Conservation (phyloP, 2,888 invertebrate genomes). For the Anticlea derivata region DNA sequence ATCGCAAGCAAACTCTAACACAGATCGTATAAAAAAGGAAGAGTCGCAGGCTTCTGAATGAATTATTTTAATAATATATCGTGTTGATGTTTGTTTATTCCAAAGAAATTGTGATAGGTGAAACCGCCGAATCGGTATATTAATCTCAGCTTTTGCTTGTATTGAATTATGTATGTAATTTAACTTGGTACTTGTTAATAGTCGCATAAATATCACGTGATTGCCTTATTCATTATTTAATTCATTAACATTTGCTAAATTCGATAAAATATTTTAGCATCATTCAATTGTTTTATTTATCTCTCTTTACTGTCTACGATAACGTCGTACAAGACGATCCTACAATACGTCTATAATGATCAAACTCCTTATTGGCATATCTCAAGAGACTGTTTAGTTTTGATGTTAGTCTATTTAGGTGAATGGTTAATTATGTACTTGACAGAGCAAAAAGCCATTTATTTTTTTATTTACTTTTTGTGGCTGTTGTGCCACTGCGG, state of each 20-base stretch:
- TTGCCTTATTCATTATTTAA: slow-evolving; percentile 81
- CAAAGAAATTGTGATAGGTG: slow-evolving; percentile 80
- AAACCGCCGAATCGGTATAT: slow-evolving; percentile 68
- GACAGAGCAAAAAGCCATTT: not conserved
- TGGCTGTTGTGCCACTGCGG: too few species aligned
- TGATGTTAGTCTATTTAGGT: not conserved
- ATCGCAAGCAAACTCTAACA: slow-evolving; percentile 43
- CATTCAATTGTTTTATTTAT: slow-evolving; percentile 46
- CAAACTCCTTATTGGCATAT: too few species aligned
- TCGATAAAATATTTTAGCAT: slow-evolving; percentile 81
- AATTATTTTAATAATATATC: slow-evolving; percentile 47
- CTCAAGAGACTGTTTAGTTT: too few species aligned
- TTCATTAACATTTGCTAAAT: slow-evolving; percentile 75
- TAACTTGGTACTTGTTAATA: slow-evolving; percentile 69
- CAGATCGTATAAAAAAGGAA: slow-evolving; percentile 40
- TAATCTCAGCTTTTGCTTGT: slow-evolving; percentile 79
- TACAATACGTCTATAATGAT: too few species aligned
- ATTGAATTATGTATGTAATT: slow-evolving; percentile 64
- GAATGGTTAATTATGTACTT: not conserved
- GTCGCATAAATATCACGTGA: slow-evolving; percentile 77
- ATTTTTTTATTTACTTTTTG: too few species aligned
- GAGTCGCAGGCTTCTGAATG: slow-evolving; percentile 47
- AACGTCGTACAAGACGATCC: too few species aligned
- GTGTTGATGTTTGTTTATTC: slow-evolving; percentile 52
- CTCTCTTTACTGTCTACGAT: not conserved